Evolutionary conservation across 2,888 invertebrate species (phyloP).

Genomic region (Sarcophaga variegata): DNA sequence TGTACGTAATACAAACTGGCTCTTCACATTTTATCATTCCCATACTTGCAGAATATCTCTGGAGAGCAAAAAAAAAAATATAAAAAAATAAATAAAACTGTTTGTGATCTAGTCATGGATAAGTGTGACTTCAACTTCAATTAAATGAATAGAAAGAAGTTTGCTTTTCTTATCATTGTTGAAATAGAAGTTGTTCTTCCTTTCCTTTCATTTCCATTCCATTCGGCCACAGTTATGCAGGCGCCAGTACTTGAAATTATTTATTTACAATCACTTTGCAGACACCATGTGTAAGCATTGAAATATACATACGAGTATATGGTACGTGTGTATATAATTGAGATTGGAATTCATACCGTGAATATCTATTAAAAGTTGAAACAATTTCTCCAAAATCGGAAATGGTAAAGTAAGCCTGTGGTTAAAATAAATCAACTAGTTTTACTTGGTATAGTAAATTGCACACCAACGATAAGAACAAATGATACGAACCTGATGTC

Average conservation of each 20-base stretch:
- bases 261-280: neutral
- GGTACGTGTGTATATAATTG: too few species aligned
- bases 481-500: too few species aligned
- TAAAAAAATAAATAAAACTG: neutral
- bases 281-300: neutral
- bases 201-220: slow-evolving; percentile 27
- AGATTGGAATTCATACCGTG: too few species aligned
- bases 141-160: slow-evolving; percentile 35
- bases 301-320: neutral
- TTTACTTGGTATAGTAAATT: too few species aligned
- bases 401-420: too few species aligned
- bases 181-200: neutral
- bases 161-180: neutral
- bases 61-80: too few species aligned
- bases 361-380: too few species aligned
- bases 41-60: too few species aligned
- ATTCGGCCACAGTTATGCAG: slow-evolving; percentile 41
- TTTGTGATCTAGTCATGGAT: neutral
- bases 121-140: neutral
- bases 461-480: too few species aligned
- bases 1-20: slow-evolving; percentile 8
- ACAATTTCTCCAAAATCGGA: too few species aligned
- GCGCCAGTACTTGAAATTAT: slow-evolving; percentile 58
- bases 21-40: neutral
- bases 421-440: too few species aligned